These are phyloP conservation scores for Cryptosula pallasiana DNA, from an alignment of 2,888 invertebrate genomes.

Conservation along the genomic window DNA sequence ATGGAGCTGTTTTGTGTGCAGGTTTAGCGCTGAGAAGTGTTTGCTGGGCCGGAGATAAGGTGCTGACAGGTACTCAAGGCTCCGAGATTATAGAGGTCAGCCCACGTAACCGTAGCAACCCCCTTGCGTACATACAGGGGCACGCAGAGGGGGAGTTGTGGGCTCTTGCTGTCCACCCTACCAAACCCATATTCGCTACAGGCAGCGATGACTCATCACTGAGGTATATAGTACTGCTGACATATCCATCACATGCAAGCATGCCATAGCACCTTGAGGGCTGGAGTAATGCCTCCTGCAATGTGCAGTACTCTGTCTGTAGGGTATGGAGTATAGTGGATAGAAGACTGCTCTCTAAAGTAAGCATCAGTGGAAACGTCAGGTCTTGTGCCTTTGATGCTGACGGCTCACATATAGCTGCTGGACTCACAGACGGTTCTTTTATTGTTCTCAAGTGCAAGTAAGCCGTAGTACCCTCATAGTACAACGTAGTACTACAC, in stretches of 20 bases:
- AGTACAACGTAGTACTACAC: no score
- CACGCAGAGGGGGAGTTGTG: constrained; percentile 54
- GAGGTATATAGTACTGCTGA: constrained; percentile 41
- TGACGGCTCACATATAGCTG: constrained; percentile 48
- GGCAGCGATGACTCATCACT: constrained; percentile 53
- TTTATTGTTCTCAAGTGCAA: constrained; percentile 48
- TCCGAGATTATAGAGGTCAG: constrained; percentile 50
- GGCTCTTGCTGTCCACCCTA: constrained; percentile 51
- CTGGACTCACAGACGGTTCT: constrained; percentile 49
- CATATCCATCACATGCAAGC: no score
- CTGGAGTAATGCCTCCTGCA: no score
- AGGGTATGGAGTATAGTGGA: constrained; percentile 50
- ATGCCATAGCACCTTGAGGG: no score
- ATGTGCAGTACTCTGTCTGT: no score
- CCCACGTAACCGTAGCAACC: constrained; percentile 37
- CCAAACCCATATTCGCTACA: constrained; percentile 51
- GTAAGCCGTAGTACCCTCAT: constrained; percentile 37
- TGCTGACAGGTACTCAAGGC: constrained; percentile 51
- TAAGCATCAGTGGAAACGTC: constrained; percentile 45
- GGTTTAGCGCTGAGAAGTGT: constrained; percentile 48
- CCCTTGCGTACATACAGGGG: constrained; percentile 46
- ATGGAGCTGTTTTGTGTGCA: no score
- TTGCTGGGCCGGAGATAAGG: constrained; percentile 45
- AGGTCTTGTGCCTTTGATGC: constrained; percentile 50
- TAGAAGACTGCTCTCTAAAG: constrained; percentile 41